Percentiles rank a stretch among this genome's conserved stretches.
These are phyloP conservation scores for Myotis planiceps DNA, from an alignment of 2,797 vertebrate genomes.

Conservation along the genomic window DNA sequence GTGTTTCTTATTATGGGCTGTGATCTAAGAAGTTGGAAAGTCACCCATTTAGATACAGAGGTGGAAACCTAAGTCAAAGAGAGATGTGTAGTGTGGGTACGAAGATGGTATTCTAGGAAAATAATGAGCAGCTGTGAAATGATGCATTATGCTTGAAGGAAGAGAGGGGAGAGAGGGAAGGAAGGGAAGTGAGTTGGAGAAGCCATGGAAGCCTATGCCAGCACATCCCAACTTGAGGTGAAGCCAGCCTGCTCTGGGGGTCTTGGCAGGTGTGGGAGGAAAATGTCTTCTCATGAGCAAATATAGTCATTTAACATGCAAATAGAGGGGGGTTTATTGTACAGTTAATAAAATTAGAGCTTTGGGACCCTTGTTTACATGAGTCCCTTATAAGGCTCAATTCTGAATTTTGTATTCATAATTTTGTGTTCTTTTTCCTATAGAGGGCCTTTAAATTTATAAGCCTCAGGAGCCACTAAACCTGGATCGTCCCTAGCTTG, in stretches of 20 bases:
- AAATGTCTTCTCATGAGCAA: not conserved
- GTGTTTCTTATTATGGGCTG: not conserved
- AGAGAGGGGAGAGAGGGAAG: not conserved
- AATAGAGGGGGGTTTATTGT: not conserved
- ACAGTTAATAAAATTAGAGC: not conserved
- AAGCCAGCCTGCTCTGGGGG: not conserved
- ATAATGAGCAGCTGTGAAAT: not conserved
- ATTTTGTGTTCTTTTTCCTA: not conserved
- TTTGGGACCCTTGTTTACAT: not conserved
- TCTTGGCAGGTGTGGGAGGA: not conserved
- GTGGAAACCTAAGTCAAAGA: not conserved
- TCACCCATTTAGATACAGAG: not conserved
- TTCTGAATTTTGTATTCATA: constrained; percentile 20
- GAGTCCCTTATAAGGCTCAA: not conserved
- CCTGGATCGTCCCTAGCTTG: not conserved
- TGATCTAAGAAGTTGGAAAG: not conserved
- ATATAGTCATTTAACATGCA: not conserved
- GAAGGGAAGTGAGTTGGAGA: not conserved
- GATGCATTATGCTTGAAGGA: not conserved
- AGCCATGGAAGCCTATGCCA: not conserved
- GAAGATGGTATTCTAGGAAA: not conserved
- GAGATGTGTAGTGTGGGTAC: not conserved
- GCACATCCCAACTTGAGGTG: not conserved
- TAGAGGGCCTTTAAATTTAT: not conserved
- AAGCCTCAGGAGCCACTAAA: not conserved